Evolutionary conservation across 1,140 invertebrate species (phyloP).

Genomic region (Charaxes varanes): DNA sequence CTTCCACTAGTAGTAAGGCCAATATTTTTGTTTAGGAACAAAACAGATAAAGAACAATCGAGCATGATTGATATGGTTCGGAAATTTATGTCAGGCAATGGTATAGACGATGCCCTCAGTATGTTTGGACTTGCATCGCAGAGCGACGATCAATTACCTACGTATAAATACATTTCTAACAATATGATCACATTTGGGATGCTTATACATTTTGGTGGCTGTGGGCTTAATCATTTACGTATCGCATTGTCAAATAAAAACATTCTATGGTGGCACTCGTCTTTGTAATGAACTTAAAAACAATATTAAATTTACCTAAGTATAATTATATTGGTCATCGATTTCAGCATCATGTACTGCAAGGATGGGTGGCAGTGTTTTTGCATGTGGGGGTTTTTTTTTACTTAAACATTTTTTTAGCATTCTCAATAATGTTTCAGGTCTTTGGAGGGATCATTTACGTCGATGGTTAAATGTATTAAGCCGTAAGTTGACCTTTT

Average conservation of each 20-base stretch:
- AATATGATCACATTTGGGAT: slow-evolving; percentile 26
- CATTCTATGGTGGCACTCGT: too few species aligned
- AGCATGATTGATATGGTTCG: slow-evolving; percentile 43
- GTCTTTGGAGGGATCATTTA: slow-evolving; percentile 66
- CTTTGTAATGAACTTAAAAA: too few species aligned
- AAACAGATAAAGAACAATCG: slow-evolving; percentile 31
- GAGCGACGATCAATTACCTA: slow-evolving; percentile 39
- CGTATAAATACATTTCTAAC: slow-evolving; percentile 39
- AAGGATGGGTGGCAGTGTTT: slow-evolving; percentile 5
- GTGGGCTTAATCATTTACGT: slow-evolving; percentile 29
- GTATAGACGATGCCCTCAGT: slow-evolving; percentile 43
- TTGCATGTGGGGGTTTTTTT: too few species aligned
- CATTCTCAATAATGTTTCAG: slow-evolving; percentile 43
- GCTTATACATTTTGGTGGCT: slow-evolving; percentile 40
- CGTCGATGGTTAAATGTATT: slow-evolving; percentile 67
- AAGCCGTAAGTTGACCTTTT: slow-evolving; percentile 75
- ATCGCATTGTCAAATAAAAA: too few species aligned
- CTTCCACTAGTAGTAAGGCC: slow-evolving; percentile 5
- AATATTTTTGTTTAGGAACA: slow-evolving; percentile 51
- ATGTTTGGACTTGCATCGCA: slow-evolving; percentile 40
- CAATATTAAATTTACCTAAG: too few species aligned
- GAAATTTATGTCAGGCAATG: slow-evolving; percentile 53
- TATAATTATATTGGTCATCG: too few species aligned
- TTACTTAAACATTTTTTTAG: neutral
- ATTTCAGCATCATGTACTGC: too few species aligned